Evolutionary conservation across 2,888 invertebrate genomes (phyloP).

Genomic region (Diarsia rubi): DNA sequence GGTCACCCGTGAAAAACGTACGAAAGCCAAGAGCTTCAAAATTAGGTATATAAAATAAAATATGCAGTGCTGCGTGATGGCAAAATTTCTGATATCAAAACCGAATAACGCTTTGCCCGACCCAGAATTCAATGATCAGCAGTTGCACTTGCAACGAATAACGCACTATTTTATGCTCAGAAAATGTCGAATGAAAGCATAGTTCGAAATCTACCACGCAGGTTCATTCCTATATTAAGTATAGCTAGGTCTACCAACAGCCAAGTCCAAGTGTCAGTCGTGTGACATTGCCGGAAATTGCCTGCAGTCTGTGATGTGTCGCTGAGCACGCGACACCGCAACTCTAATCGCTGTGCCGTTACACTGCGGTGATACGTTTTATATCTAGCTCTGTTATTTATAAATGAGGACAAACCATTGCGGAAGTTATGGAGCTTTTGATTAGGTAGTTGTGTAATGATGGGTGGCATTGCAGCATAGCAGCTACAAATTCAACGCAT

Average conservation of each 20-base stretch:
- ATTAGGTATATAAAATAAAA: no score
- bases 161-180: background rate
- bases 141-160: no score
- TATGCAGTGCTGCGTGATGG: no score
- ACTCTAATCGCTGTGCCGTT: slow-evolving; percentile 35
- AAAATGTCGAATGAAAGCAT: background rate
- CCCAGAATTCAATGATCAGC: no score
- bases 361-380: slow-evolving; percentile 32
- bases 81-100: no score
- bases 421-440: background rate
- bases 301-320: slow-evolving; percentile 57
- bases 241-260: background rate
- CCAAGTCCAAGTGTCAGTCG: slow-evolving; percentile 56
- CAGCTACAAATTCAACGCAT: background rate
- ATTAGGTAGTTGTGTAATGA: background rate
- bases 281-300: slow-evolving; percentile 67
- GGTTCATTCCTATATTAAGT: background rate
- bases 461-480: background rate
- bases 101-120: no score
- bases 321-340: slow-evolving; percentile 70
- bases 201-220: background rate
- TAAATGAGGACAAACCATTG: slow-evolving; percentile 11
- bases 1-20: no score
- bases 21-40: no score
- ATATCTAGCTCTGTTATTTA: slow-evolving; percentile 9